These are phyloP conservation scores for Rhabdophis nuchalis DNA, from an alignment of 2,797 vertebrate genomes.

Conservation along the genomic window DNA sequence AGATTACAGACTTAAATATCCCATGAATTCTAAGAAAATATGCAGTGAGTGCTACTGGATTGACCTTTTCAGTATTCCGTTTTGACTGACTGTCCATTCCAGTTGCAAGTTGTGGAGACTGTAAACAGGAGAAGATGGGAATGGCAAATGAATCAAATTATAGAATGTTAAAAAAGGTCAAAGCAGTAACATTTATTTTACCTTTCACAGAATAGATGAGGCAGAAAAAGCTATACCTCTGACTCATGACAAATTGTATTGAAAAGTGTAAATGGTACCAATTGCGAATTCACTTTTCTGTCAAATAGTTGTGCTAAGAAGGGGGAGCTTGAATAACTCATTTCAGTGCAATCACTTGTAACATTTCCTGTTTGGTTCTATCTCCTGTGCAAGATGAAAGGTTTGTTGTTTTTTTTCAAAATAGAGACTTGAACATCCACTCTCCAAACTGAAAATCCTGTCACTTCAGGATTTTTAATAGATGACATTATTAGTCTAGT, in stretches of 20 bases:
- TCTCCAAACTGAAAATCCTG: neutral
- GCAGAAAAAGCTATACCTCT: slow-evolving; percentile 57
- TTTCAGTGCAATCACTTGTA: slow-evolving; percentile 5
- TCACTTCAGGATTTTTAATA: neutral
- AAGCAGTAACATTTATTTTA: slow-evolving; percentile 58
- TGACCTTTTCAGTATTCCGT: slow-evolving; percentile 75
- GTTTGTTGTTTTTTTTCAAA: neutral
- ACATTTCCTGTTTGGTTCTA: neutral
- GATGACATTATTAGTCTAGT: neutral
- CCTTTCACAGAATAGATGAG: slow-evolving; percentile 61
- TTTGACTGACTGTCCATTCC: slow-evolving; percentile 71
- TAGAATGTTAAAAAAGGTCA: slow-evolving; percentile 75
- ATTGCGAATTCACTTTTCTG: slow-evolving; percentile 47
- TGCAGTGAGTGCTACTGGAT: slow-evolving; percentile 45
- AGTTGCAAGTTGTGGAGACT: slow-evolving; percentile 60
- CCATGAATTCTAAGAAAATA: slow-evolving; percentile 44
- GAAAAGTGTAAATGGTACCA: slow-evolving; percentile 47
- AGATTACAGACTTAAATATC: slow-evolving; percentile 53
- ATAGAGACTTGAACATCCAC: neutral
- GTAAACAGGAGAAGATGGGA: slow-evolving; percentile 60
- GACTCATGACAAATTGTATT: slow-evolving; percentile 48
- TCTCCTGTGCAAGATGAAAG: neutral
- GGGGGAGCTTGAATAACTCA: slow-evolving; percentile 3
- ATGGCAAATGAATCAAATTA: slow-evolving; percentile 70
- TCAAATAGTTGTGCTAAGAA: slow-evolving; percentile 30